Evolutionary conservation across 2,888 invertebrate genomes (phyloP), one percentile per base, ranked within the genome.

Genomic region (Rotaria magnacalcarata): DNA sequence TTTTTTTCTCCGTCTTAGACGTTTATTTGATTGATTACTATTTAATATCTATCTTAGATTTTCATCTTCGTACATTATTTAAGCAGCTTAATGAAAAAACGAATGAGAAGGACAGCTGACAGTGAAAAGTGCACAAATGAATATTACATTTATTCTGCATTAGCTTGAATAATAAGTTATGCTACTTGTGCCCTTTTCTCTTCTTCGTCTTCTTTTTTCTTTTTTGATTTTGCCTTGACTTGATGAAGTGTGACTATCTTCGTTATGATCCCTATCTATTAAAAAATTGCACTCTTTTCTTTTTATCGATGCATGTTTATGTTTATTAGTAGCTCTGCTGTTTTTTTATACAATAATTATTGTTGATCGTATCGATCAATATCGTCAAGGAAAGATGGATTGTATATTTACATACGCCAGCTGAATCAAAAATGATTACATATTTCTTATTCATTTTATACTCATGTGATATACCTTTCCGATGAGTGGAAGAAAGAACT

Each of bases 161-260:
- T 27, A 67, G 67, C 11, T 67, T 14, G 4, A 16, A 19, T 34
- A 67, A 34, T 67, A 67, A 67, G 67, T 67, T 34, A 16, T 41
- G 34, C 16, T 60, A 34, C 27, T 34, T 67, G 19, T 67, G 67
- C 19, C 67, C 67, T 41, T 34, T 19, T 14, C 34, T 8, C 34
- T 27, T 41, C 19, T 67, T 34, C 6, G 11, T 67, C 34, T 34
- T 67, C 14, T 19, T 11, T 10, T 27, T 34, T 67, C 4, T 3
- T 14, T 10, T 19, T 60, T 14, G 10, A 5, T 41, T 34, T 41
- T 34, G 11, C 67, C 67, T 67, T 67, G 67, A 67, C 67, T 67
- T 67, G 67, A 67, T 67, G 67, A 34, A 67, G 67, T 67, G 67
- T 67, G 67, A 67, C 67, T 34, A 67, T 16, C 67, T 19, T 10